Conservation (phyloP, 2,888 invertebrate species). For the Busseola fusca region DNA sequence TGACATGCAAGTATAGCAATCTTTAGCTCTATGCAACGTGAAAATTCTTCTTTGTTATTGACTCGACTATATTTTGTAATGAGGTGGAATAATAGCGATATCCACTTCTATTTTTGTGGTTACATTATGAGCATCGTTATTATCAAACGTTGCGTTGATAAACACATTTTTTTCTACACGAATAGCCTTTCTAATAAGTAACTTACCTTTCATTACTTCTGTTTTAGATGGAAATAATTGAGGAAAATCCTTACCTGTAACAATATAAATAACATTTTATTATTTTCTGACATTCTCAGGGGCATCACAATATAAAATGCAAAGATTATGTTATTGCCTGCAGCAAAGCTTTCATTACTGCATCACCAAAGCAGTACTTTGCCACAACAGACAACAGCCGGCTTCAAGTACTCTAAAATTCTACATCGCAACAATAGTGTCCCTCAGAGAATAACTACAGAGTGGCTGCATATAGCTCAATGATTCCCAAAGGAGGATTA, state of each 20-base stretch:
- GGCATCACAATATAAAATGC: not conserved
- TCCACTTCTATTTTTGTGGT: constrained; percentile 29
- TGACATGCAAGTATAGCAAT: constrained; percentile 65
- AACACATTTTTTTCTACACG: not conserved
- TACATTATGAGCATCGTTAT: constrained; percentile 9
- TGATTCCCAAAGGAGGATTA: constrained; percentile 69
- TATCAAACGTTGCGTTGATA: constrained; percentile 8
- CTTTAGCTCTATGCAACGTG: constrained; percentile 52
- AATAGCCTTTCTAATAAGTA: not conserved
- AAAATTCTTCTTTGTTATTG: constrained; percentile 60
- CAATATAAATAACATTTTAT: constrained; percentile 29
- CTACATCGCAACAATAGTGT: constrained; percentile 55
- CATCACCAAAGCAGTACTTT: constrained; percentile 8
- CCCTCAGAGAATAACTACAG: constrained; percentile 57
- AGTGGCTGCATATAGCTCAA: constrained; percentile 63
- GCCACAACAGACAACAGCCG: constrained; percentile 14
- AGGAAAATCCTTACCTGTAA: constrained; percentile 59
- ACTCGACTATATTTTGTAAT: constrained; percentile 42
- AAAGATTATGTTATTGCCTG: not conserved
- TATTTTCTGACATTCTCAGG: not conserved
- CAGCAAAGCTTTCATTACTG: constrained; percentile 9
- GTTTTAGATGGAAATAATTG: not conserved
- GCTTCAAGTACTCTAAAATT: constrained; percentile 28
- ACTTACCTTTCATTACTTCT: constrained; percentile 31
- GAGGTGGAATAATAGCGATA: constrained; percentile 32